Percentiles rank a stretch among this genome's conserved stretches.
phyloP scores from a whole-genome alignment of 2,888 invertebrate species.

The Physocephala rufipes region DNA sequence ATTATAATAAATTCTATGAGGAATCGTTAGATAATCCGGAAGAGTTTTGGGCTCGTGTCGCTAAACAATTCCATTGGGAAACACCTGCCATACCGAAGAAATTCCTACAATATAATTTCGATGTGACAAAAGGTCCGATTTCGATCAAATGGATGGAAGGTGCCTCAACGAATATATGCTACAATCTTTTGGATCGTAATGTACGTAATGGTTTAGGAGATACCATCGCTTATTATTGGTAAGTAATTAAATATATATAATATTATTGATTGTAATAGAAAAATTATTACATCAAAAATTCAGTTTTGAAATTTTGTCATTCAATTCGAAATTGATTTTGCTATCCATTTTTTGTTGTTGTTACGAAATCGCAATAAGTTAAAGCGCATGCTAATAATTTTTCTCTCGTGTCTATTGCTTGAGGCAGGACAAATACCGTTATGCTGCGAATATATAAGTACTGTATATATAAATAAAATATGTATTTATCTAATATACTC shows the following conservation, averaged over 20 bases:
- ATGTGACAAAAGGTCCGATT: slow-evolving; percentile 86
- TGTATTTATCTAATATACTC: no score
- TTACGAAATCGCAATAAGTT: slow-evolving; percentile 35
- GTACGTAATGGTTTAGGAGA: slow-evolving; percentile 89
- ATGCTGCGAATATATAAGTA: no score
- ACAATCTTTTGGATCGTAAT: slow-evolving; percentile 93
- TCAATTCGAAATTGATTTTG: background rate
- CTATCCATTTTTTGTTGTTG: slow-evolving; percentile 1
- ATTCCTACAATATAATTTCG: slow-evolving; percentile 91
- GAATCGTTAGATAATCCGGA: slow-evolving; percentile 88
- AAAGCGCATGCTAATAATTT: slow-evolving; percentile 26
- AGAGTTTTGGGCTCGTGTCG: slow-evolving; percentile 92
- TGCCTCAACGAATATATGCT: slow-evolving; percentile 93
- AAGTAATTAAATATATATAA: no score
- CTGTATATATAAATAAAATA: no score
- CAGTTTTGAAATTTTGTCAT: background rate
- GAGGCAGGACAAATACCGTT: no score
- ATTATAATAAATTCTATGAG: slow-evolving; percentile 85
- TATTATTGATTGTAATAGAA: no score
- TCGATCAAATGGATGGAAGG: slow-evolving; percentile 96
- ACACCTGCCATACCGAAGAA: slow-evolving; percentile 77
- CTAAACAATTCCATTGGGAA: slow-evolving; percentile 95
- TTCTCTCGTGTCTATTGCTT: no score
- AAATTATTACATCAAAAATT: no score
- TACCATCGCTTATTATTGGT: slow-evolving; percentile 95